Evolutionary conservation across 2,113 vertebrate species (phyloP).

Genomic region (Vimba vimba): DNA sequence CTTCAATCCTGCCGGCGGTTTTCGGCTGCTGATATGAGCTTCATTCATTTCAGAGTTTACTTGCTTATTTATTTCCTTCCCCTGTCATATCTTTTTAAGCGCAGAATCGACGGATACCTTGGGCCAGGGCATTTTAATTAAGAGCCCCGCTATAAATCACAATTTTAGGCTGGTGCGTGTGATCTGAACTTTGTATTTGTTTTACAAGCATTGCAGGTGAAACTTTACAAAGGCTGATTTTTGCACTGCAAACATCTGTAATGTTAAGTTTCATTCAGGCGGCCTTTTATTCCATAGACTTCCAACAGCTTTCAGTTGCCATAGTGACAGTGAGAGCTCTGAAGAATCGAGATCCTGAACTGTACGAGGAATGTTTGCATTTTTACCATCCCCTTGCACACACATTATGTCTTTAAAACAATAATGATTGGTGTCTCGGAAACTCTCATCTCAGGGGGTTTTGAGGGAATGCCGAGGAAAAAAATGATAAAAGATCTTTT

Average conservation of each 20-base stretch:
- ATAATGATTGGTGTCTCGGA: constrained; percentile 10
- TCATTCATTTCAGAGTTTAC: constrained; percentile 61
- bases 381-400: background rate
- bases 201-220: background rate
- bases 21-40: constrained; percentile 64
- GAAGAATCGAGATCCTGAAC: constrained; percentile 10
- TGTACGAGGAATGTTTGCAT: constrained; percentile 14
- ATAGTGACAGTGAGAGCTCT: constrained; percentile 51
- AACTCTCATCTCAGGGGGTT: background rate
- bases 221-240: background rate
- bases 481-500: background rate
- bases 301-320: constrained; percentile 56
- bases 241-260: constrained; percentile 7
- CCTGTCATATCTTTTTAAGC: constrained; percentile 15
- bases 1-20: constrained; percentile 62
- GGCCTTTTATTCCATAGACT: constrained; percentile 30
- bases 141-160: constrained; percentile 30
- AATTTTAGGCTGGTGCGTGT: background rate
- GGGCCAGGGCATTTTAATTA: constrained; percentile 33
- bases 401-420: background rate
- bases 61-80: constrained; percentile 50
- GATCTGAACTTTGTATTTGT: background rate
- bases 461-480: background rate
- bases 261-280: constrained; percentile 18
- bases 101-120: background rate